Percentiles rank a stretch among this genome's conserved stretches.
These are phyloP conservation scores for Ciconia nigra DNA, from an alignment of 2,797 vertebrate genomes.

Conservation along the genomic window DNA sequence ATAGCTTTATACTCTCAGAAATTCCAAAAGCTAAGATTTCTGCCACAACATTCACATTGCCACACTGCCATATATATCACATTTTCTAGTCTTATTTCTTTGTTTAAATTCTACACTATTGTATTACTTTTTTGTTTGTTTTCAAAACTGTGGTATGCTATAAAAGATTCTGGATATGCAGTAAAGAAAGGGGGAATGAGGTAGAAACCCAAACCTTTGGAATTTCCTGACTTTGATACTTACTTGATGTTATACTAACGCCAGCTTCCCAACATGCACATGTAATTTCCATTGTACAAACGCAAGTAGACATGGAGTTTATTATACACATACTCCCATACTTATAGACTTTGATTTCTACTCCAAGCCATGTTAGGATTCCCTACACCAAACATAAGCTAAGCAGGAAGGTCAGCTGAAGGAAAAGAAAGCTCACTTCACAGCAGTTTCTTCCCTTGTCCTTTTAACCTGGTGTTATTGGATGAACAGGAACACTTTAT, in stretches of 20 bases:
- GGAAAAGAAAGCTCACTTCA: neutral
- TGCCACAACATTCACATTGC: neutral
- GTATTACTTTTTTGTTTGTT: neutral
- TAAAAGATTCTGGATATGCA: neutral
- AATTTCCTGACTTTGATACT: neutral
- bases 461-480: neutral
- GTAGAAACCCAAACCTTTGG: neutral
- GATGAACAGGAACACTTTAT: neutral
- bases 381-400: neutral
- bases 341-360: neutral
- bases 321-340: neutral
- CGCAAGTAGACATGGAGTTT: neutral
- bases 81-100: neutral
- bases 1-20: neutral
- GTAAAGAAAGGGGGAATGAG: neutral
- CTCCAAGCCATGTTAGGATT: neutral
- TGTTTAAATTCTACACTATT: neutral
- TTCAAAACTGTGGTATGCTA: neutral
- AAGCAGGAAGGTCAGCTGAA: neutral
- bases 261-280: neutral
- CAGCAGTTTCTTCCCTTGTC: neutral
- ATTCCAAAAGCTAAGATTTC: neutral
- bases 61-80: neutral
- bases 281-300: neutral
- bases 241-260: neutral